phyloP scores from a whole-genome alignment of 2,888 invertebrate species.

The Sminthurides aquaticus region DNA sequence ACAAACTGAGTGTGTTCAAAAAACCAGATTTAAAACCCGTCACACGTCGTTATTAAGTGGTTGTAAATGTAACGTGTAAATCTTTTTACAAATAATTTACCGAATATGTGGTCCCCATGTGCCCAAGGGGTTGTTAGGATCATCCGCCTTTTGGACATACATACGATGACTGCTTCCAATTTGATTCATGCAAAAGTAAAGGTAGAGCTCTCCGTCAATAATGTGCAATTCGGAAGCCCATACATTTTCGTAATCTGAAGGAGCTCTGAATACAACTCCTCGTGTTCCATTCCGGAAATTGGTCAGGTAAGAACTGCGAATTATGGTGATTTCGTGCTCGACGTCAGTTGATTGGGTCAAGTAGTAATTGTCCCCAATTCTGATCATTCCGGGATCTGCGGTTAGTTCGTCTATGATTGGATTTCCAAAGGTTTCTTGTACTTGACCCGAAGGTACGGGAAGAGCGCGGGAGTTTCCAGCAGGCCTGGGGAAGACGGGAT shows the following conservation, averaged over 20 bases:
- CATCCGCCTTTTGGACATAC: slow-evolving; percentile 38
- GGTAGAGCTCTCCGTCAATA: slow-evolving; percentile 29
- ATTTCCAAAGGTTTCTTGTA: slow-evolving; percentile 25
- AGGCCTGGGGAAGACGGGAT: slow-evolving; percentile 28
- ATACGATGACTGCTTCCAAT: slow-evolving; percentile 36
- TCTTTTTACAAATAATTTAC: slow-evolving; percentile 8
- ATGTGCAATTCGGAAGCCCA: slow-evolving; percentile 33
- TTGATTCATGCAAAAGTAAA: slow-evolving; percentile 30
- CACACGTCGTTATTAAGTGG: not conserved
- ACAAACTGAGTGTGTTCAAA: not conserved
- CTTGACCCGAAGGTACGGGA: slow-evolving; percentile 21
- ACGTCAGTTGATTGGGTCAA: slow-evolving; percentile 20
- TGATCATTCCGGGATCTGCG: slow-evolving; percentile 24
- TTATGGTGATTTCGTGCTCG: slow-evolving; percentile 22
- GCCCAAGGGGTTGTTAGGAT: slow-evolving; percentile 35
- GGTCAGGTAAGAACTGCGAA: slow-evolving; percentile 23
- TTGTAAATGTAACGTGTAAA: not conserved
- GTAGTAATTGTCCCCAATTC: slow-evolving; percentile 23
- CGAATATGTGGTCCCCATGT: slow-evolving; percentile 25
- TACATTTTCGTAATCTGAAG: slow-evolving; percentile 19
- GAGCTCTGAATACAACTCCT: slow-evolving; percentile 14
- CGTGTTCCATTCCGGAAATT: slow-evolving; percentile 23
- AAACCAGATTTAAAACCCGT: not conserved
- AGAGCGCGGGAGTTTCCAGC: slow-evolving; percentile 20
- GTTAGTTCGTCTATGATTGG: slow-evolving; percentile 24